Evolutionary conservation across 2,797 vertebrate genomes (phyloP).

Genomic region (Enteromius unitaeniatus): DNA sequence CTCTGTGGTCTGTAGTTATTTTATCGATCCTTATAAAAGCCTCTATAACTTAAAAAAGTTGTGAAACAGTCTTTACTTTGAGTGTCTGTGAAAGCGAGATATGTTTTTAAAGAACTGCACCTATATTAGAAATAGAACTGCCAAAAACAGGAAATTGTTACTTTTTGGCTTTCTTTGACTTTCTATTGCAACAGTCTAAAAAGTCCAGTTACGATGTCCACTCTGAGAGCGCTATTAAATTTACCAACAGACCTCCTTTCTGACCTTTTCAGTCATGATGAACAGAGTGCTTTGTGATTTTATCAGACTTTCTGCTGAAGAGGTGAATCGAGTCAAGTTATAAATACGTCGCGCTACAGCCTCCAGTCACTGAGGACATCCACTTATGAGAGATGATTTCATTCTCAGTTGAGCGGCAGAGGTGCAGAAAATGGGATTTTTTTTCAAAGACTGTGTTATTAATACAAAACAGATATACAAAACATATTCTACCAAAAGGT

Average conservation of each 20-base stretch:
- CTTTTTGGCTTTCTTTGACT: conserved; percentile 15
- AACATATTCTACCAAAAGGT: conserved; percentile 17
- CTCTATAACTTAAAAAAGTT: background rate
- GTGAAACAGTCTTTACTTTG: background rate
- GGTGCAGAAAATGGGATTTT: conserved; percentile 10
- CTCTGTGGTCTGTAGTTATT: conserved; percentile 2
- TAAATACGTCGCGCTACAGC: conserved; percentile 8
- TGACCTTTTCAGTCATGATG: conserved; percentile 13
- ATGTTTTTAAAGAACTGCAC: background rate
- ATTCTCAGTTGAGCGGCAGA: background rate
- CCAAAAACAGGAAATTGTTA: conserved; percentile 15
- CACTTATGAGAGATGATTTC: conserved; percentile 20
- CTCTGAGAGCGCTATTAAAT: conserved; percentile 12
- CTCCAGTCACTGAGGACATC: conserved; percentile 15
- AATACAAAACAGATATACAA: conserved; percentile 39
- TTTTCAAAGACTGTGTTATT: background rate
- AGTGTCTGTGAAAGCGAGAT: background rate
- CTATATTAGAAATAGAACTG: background rate
- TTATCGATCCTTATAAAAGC: background rate
- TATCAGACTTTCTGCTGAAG: conserved; percentile 13
- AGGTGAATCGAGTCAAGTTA: conserved; percentile 20
- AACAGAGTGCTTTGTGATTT: background rate
- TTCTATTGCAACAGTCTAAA: background rate
- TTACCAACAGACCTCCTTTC: background rate
- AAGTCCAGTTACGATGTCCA: conserved; percentile 1